Evolutionary conservation across 2,797 vertebrate species (phyloP).

Genomic region (Varecia variegata): DNA sequence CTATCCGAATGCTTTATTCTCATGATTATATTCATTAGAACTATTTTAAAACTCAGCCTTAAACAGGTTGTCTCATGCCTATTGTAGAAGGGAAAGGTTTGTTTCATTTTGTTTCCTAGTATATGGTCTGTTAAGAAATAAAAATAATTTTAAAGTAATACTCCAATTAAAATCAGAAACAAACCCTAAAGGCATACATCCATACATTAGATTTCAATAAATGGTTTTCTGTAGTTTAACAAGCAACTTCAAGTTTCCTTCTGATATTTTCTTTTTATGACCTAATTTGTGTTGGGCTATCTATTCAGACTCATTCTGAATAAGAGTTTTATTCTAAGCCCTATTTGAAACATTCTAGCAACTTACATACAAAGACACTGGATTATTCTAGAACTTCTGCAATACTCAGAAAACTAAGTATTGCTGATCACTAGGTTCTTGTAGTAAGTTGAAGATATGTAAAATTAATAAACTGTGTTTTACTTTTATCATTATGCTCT

Average conservation of each 20-base stretch:
- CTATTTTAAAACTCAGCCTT: slow-evolving; percentile 61
- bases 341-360: background rate
- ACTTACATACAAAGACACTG: background rate
- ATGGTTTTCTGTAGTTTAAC: slow-evolving; percentile 1
- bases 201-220: slow-evolving; percentile 33
- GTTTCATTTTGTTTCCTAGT: slow-evolving; percentile 52
- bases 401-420: background rate
- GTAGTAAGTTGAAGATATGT: background rate
- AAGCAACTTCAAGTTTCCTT: slow-evolving; percentile 20
- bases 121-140: slow-evolving; percentile 33
- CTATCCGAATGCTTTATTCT: background rate
- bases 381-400: background rate
- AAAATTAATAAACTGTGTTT: background rate
- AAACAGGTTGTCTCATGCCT: slow-evolving; percentile 40
- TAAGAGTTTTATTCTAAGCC: slow-evolving; percentile 17
- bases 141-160: slow-evolving; percentile 36
- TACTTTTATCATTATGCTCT: background rate
- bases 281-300: background rate
- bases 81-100: slow-evolving; percentile 27
- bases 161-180: slow-evolving; percentile 50
- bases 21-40: slow-evolving; percentile 63
- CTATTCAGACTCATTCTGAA: background rate
- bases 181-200: background rate
- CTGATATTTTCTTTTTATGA: slow-evolving; percentile 22
- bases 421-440: background rate